phyloP scores from a whole-genome alignment of 2,113 vertebrate species.

The Ailuropoda melanoleuca region DNA sequence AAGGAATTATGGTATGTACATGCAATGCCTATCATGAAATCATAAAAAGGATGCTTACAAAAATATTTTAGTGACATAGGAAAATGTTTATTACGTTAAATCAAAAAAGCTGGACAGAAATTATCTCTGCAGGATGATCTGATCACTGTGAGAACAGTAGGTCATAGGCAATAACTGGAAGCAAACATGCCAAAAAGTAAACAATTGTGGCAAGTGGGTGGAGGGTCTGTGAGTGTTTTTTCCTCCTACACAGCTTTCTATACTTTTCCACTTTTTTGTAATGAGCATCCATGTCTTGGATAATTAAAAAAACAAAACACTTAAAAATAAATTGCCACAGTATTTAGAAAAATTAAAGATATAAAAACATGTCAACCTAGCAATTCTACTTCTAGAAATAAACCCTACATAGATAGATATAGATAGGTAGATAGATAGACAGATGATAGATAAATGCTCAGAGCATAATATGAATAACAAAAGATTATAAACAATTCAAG shows the following conservation, averaged over 20 bases:
- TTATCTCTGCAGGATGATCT: not conserved
- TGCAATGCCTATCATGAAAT: not conserved
- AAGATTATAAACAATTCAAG: not conserved
- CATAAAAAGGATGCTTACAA: not conserved
- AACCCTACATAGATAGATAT: not conserved
- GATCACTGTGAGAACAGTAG: not conserved
- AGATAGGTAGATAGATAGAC: not conserved
- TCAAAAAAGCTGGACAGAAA: not conserved
- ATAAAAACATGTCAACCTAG: not conserved
- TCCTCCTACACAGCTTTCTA: not conserved
- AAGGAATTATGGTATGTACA: not conserved
- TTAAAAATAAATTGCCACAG: slow-evolving; percentile 25
- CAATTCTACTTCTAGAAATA: slow-evolving; percentile 49
- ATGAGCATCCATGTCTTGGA: not conserved
- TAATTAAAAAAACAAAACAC: not conserved
- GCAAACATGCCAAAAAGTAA: not conserved
- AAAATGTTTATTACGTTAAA: not conserved
- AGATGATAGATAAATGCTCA: not conserved
- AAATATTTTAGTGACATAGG: not conserved
- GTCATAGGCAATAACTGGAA: not conserved
- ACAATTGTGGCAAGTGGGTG: not conserved
- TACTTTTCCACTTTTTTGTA: not conserved
- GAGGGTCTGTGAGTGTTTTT: not conserved
- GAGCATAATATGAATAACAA: slow-evolving; percentile 22
- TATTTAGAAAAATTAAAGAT: slow-evolving; percentile 52